phyloP scores from a whole-genome alignment of 2,888 invertebrate genomes.

The Diaperis boleti region DNA sequence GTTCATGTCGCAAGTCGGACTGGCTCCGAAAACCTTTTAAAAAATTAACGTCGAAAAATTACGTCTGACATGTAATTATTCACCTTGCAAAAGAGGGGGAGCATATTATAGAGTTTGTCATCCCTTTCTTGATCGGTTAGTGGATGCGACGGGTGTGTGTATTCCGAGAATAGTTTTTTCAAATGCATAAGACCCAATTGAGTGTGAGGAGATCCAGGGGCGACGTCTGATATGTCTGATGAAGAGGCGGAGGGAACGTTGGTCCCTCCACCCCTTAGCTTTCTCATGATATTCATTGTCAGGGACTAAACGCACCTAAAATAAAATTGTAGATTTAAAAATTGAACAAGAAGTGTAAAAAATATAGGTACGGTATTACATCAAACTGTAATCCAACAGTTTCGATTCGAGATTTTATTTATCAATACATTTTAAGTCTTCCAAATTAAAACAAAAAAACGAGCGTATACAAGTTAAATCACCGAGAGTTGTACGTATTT shows the following conservation, averaged over 20 bases:
- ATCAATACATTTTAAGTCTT: too few species aligned
- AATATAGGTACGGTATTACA: too few species aligned
- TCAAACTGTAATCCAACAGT: too few species aligned
- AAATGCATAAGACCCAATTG: slow-evolving; percentile 96
- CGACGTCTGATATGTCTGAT: slow-evolving; percentile 71
- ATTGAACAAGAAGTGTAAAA: too few species aligned
- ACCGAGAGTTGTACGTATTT: too few species aligned
- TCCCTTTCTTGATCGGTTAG: slow-evolving; percentile 87
- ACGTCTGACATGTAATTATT: slow-evolving; percentile 33
- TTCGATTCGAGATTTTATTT: too few species aligned
- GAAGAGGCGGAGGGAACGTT: slow-evolving; percentile 67
- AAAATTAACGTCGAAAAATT: slow-evolving; percentile 20
- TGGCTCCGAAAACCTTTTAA: slow-evolving; percentile 89
- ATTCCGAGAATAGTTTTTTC: slow-evolving; percentile 95
- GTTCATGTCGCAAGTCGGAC: slow-evolving; percentile 95
- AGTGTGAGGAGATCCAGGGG: slow-evolving; percentile 79
- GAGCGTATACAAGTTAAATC: too few species aligned
- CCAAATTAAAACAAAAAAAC: too few species aligned
- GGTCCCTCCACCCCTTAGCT: slow-evolving; percentile 78
- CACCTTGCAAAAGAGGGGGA: slow-evolving; percentile 98
- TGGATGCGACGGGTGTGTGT: slow-evolving; percentile 88
- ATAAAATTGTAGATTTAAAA: too few species aligned
- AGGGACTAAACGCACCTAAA: slow-evolving; percentile 42
- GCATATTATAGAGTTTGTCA: slow-evolving; percentile 95
- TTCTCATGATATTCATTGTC: slow-evolving; percentile 92